Percentiles rank a stretch among this genome's conserved stretches.
Evolutionary conservation across 2,797 vertebrate genomes (phyloP).

Genomic region (Pterois miles): DNA sequence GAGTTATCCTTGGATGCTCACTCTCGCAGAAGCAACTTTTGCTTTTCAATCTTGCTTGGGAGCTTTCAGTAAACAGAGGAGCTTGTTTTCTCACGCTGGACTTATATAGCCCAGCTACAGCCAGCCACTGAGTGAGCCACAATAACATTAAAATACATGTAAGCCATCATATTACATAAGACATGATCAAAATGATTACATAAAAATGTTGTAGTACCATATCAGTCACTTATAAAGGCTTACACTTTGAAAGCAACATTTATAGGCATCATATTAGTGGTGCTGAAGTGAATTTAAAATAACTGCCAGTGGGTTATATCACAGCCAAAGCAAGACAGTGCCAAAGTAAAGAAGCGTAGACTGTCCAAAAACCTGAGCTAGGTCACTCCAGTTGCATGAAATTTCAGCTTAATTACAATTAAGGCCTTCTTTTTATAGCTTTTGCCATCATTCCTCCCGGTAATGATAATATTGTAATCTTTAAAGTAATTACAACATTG

Average conservation of each 20-base stretch:
- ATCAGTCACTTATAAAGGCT: neutral
- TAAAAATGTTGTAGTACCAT: neutral
- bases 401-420: slow-evolving; percentile 5
- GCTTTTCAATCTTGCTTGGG: slow-evolving; percentile 1
- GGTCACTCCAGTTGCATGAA: neutral
- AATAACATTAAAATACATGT: neutral
- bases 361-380: neutral
- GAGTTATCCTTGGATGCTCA: slow-evolving; percentile 23
- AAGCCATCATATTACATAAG: neutral
- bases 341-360: slow-evolving; percentile 23
- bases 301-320: neutral
- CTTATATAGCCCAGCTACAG: neutral
- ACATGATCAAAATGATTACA: neutral
- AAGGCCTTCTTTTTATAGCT: neutral
- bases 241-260: neutral
- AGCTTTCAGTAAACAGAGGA: slow-evolving; percentile 8
- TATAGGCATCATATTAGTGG: neutral
- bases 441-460: neutral
- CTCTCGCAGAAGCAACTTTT: neutral
- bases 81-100: neutral
- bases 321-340: slow-evolving; percentile 9
- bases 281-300: slow-evolving; percentile 7
- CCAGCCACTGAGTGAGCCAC: neutral
- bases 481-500: neutral
- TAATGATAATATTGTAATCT: neutral